These are phyloP conservation scores for Nephila pilipes DNA, from an alignment of 1,140 invertebrate species.

Conservation along the genomic window DNA sequence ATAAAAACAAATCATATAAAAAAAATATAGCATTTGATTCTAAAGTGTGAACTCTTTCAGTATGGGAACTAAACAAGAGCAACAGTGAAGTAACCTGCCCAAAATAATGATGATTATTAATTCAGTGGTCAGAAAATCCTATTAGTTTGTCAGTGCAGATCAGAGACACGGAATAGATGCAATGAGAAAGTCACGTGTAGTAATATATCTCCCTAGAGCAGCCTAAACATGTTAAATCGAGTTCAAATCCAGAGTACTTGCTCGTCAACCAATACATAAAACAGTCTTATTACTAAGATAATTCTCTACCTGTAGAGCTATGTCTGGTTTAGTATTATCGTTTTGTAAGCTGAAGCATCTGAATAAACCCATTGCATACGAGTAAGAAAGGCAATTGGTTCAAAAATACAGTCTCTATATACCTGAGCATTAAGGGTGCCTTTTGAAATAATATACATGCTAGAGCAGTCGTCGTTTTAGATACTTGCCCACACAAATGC, in stretches of 20 bases:
- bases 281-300: not conserved
- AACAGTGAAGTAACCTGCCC: not conserved
- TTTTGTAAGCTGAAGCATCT: not conserved
- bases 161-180: not conserved
- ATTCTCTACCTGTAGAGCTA: not conserved
- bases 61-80: not conserved
- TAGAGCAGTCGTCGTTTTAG: not conserved
- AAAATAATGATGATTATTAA: not conserved
- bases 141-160: not conserved
- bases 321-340: not conserved
- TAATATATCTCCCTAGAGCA: not conserved
- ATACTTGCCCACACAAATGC: not conserved
- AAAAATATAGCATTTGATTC: not conserved
- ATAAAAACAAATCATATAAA: not conserved
- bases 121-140: not conserved
- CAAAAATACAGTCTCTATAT: not conserved
- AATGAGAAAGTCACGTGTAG: not conserved
- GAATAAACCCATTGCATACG: not conserved
- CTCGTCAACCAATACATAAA: not conserved
- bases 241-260: not conserved
- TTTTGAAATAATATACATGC: not conserved
- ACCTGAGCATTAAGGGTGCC: not conserved
- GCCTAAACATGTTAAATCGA: not conserved
- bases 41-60: not conserved
- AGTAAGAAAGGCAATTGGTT: not conserved